Base-by-base conservation (phyloP, 1,140 invertebrate genomes). In the Drosophila bocqueti region DNA sequence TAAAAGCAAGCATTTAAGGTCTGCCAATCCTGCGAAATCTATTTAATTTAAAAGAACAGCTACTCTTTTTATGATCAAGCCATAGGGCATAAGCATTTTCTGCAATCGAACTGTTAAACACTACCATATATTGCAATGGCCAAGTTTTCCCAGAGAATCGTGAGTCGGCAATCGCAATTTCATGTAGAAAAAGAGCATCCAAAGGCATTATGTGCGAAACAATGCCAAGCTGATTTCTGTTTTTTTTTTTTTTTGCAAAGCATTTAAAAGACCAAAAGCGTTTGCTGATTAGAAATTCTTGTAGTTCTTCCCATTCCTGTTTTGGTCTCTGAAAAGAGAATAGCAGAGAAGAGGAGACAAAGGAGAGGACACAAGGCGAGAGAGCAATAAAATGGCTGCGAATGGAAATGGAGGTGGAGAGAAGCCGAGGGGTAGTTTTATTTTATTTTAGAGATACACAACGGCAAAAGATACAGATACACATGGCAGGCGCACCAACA, bases 351-450 rank as follows among this genome's bases (percentile, higher is more conserved):
- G 54, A 38, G 26, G 36, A 34, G 52, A 65, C 79, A 73, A 61
- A 76, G 57, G 63, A 65, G 65, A 60, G 63, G 60, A 73, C 71
- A 83, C 76, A 69, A 76, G 54, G 45, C 62, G 77, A 81, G 81
- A 79, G 68, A 81, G 78, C 78, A 79, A 81, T 89, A 89, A 90
- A 90, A 89, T 90, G 85, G 81, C 81, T 84, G 59, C 83, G 74
- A 89, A 81, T 68, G 68, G 80, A 65, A 83, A 83, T 89, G 77
- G 46, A 69, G 68, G 60, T 49, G 61, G 24, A 43, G 45, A 69
- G 43, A 31, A 55, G 42, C 45, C 62, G 60, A 76, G 77, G 73
- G 68, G 79, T 74, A 76, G 83, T 79, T 80, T 83, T 67, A 73
- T 76, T 73, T 62, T 34, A 59, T 63, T 79, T 79, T 65, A 65